Evolutionary conservation across 2,888 invertebrate species (phyloP).

Genomic region (Nematopogon swammerdamellus): DNA sequence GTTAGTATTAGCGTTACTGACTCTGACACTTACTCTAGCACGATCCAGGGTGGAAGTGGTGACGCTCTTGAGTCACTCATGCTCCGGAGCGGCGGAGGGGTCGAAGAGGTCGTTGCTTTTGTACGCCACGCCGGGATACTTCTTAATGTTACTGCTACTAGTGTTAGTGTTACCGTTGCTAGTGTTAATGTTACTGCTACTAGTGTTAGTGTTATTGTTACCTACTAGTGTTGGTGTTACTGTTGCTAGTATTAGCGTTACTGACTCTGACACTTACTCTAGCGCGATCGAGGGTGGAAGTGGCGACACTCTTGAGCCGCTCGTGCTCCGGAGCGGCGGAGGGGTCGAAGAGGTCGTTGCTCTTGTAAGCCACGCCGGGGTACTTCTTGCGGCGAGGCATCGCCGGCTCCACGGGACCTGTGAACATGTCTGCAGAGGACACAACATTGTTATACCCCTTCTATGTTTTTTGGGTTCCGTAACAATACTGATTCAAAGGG

Average conservation of each 20-base stretch:
- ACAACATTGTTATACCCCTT: no score
- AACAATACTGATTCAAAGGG: no score
- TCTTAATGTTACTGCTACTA: no score
- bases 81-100: slow-evolving; percentile 56
- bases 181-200: no score
- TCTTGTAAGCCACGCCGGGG: slow-evolving; percentile 83
- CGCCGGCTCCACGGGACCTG: slow-evolving; percentile 70
- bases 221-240: no score
- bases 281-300: slow-evolving; percentile 59
- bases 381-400: slow-evolving; percentile 86
- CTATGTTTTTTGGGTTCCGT: no score
- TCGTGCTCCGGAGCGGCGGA: slow-evolving; percentile 48
- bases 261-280: slow-evolving; percentile 58
- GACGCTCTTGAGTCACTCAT: slow-evolving; percentile 9
- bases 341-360: slow-evolving; percentile 77
- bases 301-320: slow-evolving; percentile 21
- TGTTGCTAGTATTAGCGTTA: no score
- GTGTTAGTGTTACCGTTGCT: no score
- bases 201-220: no score
- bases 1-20: no score
- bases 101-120: slow-evolving; percentile 81
- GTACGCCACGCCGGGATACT: slow-evolving; percentile 86
- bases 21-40: no score
- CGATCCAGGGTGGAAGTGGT: slow-evolving; percentile 57
- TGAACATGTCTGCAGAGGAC: background rate